Conservation (phyloP, 1,140 invertebrate species). For the Sminthurinus signatus region DNA sequence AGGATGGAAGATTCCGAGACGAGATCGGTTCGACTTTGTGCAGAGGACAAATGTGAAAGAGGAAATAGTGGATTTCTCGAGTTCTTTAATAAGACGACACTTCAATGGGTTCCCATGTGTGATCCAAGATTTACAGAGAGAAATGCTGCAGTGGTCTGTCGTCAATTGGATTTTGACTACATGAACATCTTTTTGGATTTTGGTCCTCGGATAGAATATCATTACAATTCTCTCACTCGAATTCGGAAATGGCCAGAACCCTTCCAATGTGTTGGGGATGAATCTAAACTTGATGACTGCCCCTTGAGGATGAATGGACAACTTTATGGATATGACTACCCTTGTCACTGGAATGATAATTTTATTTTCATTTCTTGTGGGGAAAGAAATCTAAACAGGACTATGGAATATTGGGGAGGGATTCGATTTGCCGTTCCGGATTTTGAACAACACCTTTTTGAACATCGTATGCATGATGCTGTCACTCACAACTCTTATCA, state of each 20-base stretch:
- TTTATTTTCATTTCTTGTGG: slow-evolving; percentile 95
- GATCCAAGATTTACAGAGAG: slow-evolving; percentile 89
- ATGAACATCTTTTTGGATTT: slow-evolving; percentile 79
- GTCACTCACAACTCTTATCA: slow-evolving; percentile 62
- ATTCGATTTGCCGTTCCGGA: slow-evolving; percentile 81
- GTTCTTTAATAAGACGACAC: slow-evolving; percentile 87
- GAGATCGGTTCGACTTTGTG: slow-evolving; percentile 43
- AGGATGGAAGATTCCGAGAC: slow-evolving; percentile 13
- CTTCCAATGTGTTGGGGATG: slow-evolving; percentile 67
- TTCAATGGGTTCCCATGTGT: slow-evolving; percentile 95
- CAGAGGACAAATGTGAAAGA: slow-evolving; percentile 44
- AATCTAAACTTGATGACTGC: slow-evolving; percentile 76
- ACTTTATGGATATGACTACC: slow-evolving; percentile 72
- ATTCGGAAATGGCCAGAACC: slow-evolving; percentile 95
- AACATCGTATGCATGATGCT: slow-evolving; percentile 71
- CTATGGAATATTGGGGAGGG: slow-evolving; percentile 89
- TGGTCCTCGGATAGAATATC: slow-evolving; percentile 72
- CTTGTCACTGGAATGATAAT: slow-evolving; percentile 77
- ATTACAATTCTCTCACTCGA: slow-evolving; percentile 69
- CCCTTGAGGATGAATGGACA: slow-evolving; percentile 82
- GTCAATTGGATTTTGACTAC: slow-evolving; percentile 82
- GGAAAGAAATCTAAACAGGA: slow-evolving; percentile 60
- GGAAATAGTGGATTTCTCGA: slow-evolving; percentile 70
- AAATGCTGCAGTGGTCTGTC: slow-evolving; percentile 91
- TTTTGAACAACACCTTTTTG: slow-evolving; percentile 79